Evolutionary conservation across 35 echinoderm and acorn worm species (phyloP).

Genomic region (Diadema setosum): DNA sequence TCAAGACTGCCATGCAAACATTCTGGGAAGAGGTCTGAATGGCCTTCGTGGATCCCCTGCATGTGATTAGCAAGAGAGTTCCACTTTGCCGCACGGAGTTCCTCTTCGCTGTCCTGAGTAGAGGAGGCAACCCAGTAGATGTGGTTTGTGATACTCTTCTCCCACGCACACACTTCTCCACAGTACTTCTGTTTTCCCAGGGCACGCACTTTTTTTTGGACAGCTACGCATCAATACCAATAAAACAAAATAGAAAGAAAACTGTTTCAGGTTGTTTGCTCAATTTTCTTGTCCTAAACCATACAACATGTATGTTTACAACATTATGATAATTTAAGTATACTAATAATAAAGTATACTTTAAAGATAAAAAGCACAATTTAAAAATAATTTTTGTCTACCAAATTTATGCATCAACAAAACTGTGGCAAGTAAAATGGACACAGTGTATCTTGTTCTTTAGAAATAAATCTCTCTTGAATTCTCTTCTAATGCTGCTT

Average conservation of each 20-base stretch:
- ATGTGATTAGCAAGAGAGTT: conserved; percentile 11
- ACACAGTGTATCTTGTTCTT: too few relatives aligned
- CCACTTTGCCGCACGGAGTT: conserved; percentile 33
- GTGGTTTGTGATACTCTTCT: conserved; percentile 40
- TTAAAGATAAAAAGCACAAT: not conserved
- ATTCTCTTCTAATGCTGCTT: too few relatives aligned
- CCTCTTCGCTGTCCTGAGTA: not conserved
- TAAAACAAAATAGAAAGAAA: not conserved
- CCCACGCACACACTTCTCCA: conserved; percentile 19
- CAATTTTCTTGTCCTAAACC: not conserved
- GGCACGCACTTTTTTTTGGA: conserved; percentile 43
- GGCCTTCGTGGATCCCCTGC: conserved; percentile 19
- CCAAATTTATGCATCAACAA: too few relatives aligned
- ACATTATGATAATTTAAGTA: too few relatives aligned
- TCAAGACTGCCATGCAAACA: conserved; percentile 31
- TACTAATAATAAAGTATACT: too few relatives aligned
- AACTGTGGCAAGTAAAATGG: too few relatives aligned
- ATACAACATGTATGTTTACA: not conserved
- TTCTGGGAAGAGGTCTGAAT: not conserved
- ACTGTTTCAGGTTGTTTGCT: not conserved
- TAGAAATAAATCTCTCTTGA: too few relatives aligned
- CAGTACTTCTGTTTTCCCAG: conserved; percentile 48
- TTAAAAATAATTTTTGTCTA: not conserved
- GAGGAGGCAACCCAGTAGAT: conserved; percentile 37
- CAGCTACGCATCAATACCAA: too few relatives aligned